Evolutionary conservation across 2,888 invertebrate genomes (phyloP).

Genomic region (Eudasyphora cyanicolor): DNA sequence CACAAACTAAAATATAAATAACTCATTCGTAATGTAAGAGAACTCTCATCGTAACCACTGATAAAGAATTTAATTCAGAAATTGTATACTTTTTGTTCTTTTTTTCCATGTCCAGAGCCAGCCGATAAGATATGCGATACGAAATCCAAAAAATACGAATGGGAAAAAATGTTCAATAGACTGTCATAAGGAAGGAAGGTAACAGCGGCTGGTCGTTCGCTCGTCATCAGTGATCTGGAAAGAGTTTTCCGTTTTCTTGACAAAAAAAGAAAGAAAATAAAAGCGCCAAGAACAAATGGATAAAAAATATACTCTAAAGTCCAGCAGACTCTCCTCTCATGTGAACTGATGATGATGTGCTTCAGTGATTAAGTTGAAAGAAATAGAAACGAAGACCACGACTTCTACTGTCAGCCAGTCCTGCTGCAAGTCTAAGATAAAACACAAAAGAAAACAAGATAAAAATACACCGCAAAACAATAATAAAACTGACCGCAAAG

Average conservation of each 20-base stretch:
- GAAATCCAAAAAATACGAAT: neutral
- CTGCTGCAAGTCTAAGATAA: conserved; percentile 25
- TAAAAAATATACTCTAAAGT: no score
- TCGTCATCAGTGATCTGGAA: conserved; percentile 16
- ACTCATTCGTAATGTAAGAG: conserved; percentile 23
- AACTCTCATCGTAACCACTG: neutral
- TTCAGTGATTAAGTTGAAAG: conserved; percentile 53
- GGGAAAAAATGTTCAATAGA: conserved; percentile 52
- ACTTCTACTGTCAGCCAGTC: neutral
- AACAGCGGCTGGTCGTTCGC: conserved; percentile 35
- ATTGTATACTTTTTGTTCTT: conserved; percentile 20
- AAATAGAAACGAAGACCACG: conserved; percentile 19
- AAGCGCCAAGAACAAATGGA: no score
- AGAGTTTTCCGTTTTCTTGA: conserved; percentile 45
- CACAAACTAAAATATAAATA: neutral
- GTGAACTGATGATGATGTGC: conserved; percentile 27
- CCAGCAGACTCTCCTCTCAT: neutral
- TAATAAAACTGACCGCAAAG: conserved; percentile 57
- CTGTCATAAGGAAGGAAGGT: conserved; percentile 41
- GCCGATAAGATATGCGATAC: conserved; percentile 56
- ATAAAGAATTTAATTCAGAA: conserved; percentile 31
- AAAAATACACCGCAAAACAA: no score
- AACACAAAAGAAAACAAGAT: neutral
- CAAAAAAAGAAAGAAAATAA: conserved; percentile 43
- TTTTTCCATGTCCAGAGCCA: conserved; percentile 3